A percentile compares a stretch with the other conserved stretches of the same genome.
These are phyloP conservation scores for Blera fallax DNA, from an alignment of 2,888 invertebrate genomes.

Conservation along the genomic window DNA sequence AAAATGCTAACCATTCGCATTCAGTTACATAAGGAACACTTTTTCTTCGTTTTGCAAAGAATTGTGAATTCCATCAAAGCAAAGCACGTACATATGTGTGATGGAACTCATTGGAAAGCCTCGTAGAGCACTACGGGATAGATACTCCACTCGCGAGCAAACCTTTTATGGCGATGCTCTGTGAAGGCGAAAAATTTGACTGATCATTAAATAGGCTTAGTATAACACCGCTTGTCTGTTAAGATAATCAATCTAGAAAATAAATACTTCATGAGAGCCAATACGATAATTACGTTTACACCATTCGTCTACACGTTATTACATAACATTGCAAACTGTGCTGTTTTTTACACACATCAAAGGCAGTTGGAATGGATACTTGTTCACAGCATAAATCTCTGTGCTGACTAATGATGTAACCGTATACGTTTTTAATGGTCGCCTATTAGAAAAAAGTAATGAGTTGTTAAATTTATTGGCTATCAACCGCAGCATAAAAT, in stretches of 20 bases:
- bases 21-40: background rate
- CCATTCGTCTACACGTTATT: background rate
- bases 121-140: background rate
- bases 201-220: background rate
- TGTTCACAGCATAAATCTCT: background rate
- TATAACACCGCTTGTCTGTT: background rate
- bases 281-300: background rate
- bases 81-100: no score
- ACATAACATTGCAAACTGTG: background rate
- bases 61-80: background rate
- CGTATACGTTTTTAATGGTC: constrained; percentile 3
- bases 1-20: no score
- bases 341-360: background rate
- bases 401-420: constrained; percentile 18
- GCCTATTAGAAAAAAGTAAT: constrained; percentile 10
- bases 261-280: background rate
- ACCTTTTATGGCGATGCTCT: background rate
- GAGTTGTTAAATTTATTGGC: constrained; percentile 5
- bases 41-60: background rate
- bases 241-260: background rate
- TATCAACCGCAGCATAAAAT: constrained; percentile 2
- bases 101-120: background rate
- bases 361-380: background rate
- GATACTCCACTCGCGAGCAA: background rate
- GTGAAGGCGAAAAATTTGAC: background rate